These are phyloP conservation scores for Antedon mediterranea DNA, from an alignment of 53 echinoderm and acorn worm species.

Conservation along the genomic window DNA sequence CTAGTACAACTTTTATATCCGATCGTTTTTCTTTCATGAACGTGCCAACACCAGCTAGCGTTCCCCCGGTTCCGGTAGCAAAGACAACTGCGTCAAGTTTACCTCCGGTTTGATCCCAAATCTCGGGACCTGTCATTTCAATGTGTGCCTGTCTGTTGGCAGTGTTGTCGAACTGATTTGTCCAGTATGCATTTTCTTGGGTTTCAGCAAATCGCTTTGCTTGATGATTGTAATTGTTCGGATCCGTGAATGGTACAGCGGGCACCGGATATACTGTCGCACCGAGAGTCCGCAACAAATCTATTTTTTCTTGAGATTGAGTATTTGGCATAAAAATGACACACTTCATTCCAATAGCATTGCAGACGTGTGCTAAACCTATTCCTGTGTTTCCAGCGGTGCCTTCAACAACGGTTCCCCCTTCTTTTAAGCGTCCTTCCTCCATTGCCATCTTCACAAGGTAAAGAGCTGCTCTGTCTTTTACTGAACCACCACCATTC, in stretches of 20 bases:
- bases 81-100: conserved; percentile 79
- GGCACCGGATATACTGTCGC: conserved; percentile 76
- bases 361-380: conserved; percentile 90
- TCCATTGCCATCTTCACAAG: conserved; percentile 76
- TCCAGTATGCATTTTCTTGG: conserved; percentile 76
- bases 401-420: conserved; percentile 94
- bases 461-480: conserved; percentile 84
- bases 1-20: conserved; percentile 55
- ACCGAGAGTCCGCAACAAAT: conserved; percentile 61
- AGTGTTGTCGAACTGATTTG: conserved; percentile 97
- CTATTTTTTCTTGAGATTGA: conserved; percentile 83
- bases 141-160: conserved; percentile 73
- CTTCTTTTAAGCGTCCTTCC: conserved; percentile 57
- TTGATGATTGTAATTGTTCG: conserved; percentile 88
- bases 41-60: conserved; percentile 72
- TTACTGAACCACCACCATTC: conserved; percentile 93
- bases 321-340: conserved; percentile 79
- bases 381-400: conserved; percentile 97
- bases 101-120: conserved; percentile 82
- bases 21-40: conserved; percentile 75
- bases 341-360: conserved; percentile 93
- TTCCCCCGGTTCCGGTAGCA: conserved; percentile 87
- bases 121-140: conserved; percentile 87
- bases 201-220: conserved; percentile 71
- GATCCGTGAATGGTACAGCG: conserved; percentile 58